These are phyloP conservation scores for Lepidurus arcticus DNA, from an alignment of 1,140 invertebrate species.

Conservation along the genomic window DNA sequence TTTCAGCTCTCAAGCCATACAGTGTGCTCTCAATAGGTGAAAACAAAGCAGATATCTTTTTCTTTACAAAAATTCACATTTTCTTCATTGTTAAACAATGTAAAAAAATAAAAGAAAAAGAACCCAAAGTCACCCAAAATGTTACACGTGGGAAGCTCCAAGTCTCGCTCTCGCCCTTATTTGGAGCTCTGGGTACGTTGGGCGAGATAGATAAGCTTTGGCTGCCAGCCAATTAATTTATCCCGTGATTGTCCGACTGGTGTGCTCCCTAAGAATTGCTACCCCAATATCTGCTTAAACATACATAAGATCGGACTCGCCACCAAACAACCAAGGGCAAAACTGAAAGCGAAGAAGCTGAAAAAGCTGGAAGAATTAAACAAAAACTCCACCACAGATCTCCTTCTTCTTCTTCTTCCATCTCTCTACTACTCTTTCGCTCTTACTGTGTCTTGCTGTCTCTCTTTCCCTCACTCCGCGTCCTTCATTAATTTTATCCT, in stretches of 20 bases:
- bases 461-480: background rate
- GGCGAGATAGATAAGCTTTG: background rate
- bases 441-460: background rate
- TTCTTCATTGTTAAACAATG: background rate
- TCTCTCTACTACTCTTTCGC: no score
- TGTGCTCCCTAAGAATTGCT: background rate
- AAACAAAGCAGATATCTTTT: no score
- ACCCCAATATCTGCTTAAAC: background rate
- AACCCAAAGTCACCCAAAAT: background rate
- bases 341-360: no score
- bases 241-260: background rate
- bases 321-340: no score
- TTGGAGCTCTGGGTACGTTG: background rate
- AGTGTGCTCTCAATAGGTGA: no score
- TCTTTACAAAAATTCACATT: background rate
- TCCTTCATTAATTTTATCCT: slow-evolving; percentile 15
- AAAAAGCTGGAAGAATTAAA: no score
- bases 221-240: background rate
- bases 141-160: background rate
- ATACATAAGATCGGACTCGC: no score
- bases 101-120: background rate
- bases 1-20: background rate
- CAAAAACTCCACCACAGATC: no score
- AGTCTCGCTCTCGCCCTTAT: slow-evolving; percentile 2
- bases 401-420: no score